Base-by-base conservation (phyloP, 2,113 vertebrate species). In the Podarcis raffonei region DNA sequence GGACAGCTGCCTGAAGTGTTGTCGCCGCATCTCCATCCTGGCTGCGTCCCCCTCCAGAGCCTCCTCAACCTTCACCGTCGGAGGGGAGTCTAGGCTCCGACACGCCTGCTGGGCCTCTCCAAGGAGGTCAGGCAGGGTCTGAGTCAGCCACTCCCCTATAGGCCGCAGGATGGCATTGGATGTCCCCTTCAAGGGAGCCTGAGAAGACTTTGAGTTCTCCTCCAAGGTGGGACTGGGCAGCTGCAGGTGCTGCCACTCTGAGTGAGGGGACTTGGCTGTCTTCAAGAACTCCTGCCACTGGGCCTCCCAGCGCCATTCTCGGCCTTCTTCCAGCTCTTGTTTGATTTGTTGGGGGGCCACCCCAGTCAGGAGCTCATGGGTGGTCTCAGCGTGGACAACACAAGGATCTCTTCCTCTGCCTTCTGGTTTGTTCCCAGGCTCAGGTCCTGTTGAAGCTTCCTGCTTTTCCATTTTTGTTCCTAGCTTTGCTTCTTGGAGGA, bases 1-100 rank as follows among this genome's bases (percentile, higher is more conserved):
- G 86, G 93, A 92, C 87, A 96, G 95, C 80, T 94, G 94, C 84
- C 93, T 85, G 90, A 96, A 96, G 30, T 92, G 85, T 71, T 94
- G 93, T 35, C 93, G 92, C 84, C 93, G 93, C n/a, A 92, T 92
- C 83, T 96, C 95, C 37, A 93, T 90, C 39, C 39, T 42, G 39
- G 39, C 39, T 42, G 39, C 6, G 6, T 42, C 39, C 39, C 39
- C 39, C 39, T 42, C 6, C 39, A 42, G 39, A 42, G 39, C 39
- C 6, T 42, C 39, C 1, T 42, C 39, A 42, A 7, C 39, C 39
- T 42, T 42, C 59, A 82, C 59, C 1, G 35, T 82, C 1, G 66
- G 81, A 39, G 81, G 39, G 13, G 59, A 68, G 23, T 82, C 62
- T 5, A 82, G 62, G 81, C 22, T 82, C 6, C 5, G 32, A 15